Conservation (phyloP, 2,797 vertebrate species). For the Ptychobarbus kaznakovi region DNA sequence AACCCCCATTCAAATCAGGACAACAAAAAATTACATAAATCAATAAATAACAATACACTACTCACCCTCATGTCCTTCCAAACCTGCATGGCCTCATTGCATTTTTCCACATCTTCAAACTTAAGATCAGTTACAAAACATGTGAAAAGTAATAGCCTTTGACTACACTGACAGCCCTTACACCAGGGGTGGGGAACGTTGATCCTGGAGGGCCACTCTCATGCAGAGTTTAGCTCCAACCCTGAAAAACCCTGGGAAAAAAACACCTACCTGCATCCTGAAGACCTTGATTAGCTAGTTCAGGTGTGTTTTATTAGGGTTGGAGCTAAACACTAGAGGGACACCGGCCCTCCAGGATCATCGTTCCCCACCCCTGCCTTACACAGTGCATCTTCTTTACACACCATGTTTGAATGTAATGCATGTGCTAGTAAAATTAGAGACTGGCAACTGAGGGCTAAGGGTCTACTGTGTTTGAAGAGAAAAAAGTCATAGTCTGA, state of each 20-base stretch:
- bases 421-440: not conserved
- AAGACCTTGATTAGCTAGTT: too few relatives aligned
- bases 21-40: not conserved
- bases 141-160: not conserved
- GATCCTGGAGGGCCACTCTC: too few relatives aligned
- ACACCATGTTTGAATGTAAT: not conserved
- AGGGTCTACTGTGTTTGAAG: not conserved
- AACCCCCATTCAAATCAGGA: not conserved
- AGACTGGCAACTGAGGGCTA: not conserved
- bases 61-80: slow-evolving; percentile 27
- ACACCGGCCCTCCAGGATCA: too few relatives aligned
- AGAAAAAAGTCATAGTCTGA: not conserved
- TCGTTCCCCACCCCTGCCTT: too few relatives aligned
- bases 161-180: not conserved
- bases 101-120: slow-evolving; percentile 5
- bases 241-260: too few relatives aligned
- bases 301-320: too few relatives aligned
- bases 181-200: too few relatives aligned
- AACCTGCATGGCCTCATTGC: not conserved
- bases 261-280: too few relatives aligned
- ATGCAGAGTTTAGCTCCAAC: too few relatives aligned
- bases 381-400: not conserved
- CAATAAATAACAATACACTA: not conserved
- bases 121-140: not conserved
- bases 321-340: too few relatives aligned